These are phyloP conservation scores for Himalopsyche tibetana DNA, from an alignment of 2,888 invertebrate genomes.

Conservation along the genomic window DNA sequence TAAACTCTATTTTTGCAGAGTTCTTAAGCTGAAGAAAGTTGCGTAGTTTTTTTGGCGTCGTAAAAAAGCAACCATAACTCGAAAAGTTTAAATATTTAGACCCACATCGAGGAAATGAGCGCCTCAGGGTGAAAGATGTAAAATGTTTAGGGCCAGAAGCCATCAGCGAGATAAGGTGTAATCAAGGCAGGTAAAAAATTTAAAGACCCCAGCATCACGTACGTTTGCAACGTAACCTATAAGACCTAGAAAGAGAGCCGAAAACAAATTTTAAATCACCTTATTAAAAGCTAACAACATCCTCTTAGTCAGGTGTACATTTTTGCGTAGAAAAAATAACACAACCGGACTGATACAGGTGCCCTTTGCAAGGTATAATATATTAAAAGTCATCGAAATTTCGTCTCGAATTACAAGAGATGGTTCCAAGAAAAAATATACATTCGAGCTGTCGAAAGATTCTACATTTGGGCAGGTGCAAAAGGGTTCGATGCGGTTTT, in stretches of 20 bases:
- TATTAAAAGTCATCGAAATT: not conserved
- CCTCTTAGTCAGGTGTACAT: constrained; percentile 64
- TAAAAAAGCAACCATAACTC: not conserved
- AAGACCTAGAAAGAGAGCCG: constrained; percentile 50
- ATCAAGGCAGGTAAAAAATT: constrained; percentile 48
- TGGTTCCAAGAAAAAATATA: constrained; percentile 1
- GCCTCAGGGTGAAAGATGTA: constrained; percentile 2
- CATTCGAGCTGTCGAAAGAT: not conserved
- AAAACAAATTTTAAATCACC: constrained; percentile 62
- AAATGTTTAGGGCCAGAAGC: constrained; percentile 44
- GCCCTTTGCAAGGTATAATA: not conserved
- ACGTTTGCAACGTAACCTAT: not conserved
- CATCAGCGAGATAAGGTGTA: constrained; percentile 49
- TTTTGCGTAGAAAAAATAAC: constrained; percentile 58
- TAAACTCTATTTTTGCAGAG: no score
- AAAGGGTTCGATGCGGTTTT: not conserved
- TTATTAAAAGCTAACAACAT: constrained; percentile 63
- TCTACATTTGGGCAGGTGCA: constrained; percentile 21
- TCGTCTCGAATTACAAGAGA: constrained; percentile 5
- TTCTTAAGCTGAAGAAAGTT: constrained; percentile 4
- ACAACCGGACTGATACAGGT: constrained; percentile 53
- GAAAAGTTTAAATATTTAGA: constrained; percentile 31
- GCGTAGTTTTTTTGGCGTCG: not conserved
- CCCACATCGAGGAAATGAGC: constrained; percentile 9
- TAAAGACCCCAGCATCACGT: constrained; percentile 22